Base-by-base conservation (phyloP, 2,113 vertebrate genomes). In the Chloropsis hardwickii region DNA sequence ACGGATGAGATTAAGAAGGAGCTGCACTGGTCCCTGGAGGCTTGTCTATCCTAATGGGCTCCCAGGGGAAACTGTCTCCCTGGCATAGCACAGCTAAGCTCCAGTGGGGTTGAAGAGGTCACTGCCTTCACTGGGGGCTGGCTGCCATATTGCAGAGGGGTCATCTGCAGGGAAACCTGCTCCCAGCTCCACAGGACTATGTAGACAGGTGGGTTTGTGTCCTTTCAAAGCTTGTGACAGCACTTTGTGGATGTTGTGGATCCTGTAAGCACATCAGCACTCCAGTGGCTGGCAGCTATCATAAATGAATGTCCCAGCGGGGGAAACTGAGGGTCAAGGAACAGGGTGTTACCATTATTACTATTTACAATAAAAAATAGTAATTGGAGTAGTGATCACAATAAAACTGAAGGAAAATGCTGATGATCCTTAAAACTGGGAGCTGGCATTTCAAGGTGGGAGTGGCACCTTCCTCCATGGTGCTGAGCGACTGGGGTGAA, bases 401-500 rank as follows among this genome's bases (percentile, higher is more conserved):
- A 28, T 40, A 69, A 65, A 78, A 76, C 9, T 8, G 14, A 86
- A 89, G 28, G 31, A 60, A 78, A 91, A 37, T n/a, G 10, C 14
- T 33, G 47, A 19, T 17, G 39, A 47, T 50, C 42, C 19, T 9
- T n/a, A 37, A 66, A 83, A 44, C 8, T 3, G 6, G 28, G 31
- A 69, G 16, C 3, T 5, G 39, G 12, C 24, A 19, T n/a, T 54
- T 62, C 40, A 40, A 9, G 1, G 54, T 33, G 1, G 4, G 25
- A 0, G 0, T 10, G 10, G 22, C 22, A 45, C 28, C 22, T 69
- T 44, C 35, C 50, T 60, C 13, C 2, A 0, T 13, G 10, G 28
- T 3, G 31, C 58, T 18, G 48, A 47, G 31, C 14, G 23, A 5
- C 37, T 33, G 6, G 7, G 0, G 1, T 10, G 3, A n/a, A 66